Evolutionary conservation across 2,888 invertebrate species (phyloP).

Genomic region (Scaptomyza cyrtandrae): DNA sequence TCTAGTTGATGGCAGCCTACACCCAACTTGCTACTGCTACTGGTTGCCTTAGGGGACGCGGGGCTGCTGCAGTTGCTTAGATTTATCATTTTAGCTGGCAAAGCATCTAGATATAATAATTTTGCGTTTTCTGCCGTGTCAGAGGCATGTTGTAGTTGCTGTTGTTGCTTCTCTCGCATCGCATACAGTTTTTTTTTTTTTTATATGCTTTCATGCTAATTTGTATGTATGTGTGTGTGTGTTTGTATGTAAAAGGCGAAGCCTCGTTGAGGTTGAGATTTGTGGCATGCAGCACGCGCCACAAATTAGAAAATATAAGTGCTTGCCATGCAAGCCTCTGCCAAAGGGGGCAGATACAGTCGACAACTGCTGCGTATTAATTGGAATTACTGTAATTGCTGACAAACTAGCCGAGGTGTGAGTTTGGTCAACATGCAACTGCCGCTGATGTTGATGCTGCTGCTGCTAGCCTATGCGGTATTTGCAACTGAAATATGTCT

Average conservation of each 20-base stretch:
- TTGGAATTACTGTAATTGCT: conserved; percentile 73
- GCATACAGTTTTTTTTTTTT: conserved; percentile 44
- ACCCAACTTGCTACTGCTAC: conserved; percentile 47
- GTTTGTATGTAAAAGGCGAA: conserved; percentile 24
- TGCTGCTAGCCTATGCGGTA: not conserved
- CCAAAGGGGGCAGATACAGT: conserved; percentile 1
- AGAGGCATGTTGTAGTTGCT: conserved; percentile 31
- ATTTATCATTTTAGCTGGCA: conserved; percentile 70
- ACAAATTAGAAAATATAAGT: conserved; percentile 78
- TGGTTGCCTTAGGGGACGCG: conserved; percentile 22
- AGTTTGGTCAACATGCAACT: conserved; percentile 37
- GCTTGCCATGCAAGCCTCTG: conserved; percentile 22
- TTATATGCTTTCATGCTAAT: conserved; percentile 59
- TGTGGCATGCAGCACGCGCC: conserved; percentile 83
- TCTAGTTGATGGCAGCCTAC: conserved; percentile 52
- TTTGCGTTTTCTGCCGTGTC: conserved; percentile 46
- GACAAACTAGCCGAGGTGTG: conserved; percentile 61
- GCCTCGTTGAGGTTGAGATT: conserved; percentile 56
- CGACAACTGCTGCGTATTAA: conserved; percentile 67
- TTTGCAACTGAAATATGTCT: conserved; percentile 16
- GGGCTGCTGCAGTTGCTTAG: conserved; percentile 53
- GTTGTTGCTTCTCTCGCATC: conserved; percentile 30
- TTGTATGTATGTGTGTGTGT: conserved; percentile 39
- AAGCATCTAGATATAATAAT: conserved; percentile 62
- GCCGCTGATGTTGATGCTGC: not conserved